A percentile compares a stretch with the other conserved stretches of the same genome.
These are phyloP conservation scores for Chaetoderma sp. DNA, from an alignment of 2,888 invertebrate species.

Conservation along the genomic window DNA sequence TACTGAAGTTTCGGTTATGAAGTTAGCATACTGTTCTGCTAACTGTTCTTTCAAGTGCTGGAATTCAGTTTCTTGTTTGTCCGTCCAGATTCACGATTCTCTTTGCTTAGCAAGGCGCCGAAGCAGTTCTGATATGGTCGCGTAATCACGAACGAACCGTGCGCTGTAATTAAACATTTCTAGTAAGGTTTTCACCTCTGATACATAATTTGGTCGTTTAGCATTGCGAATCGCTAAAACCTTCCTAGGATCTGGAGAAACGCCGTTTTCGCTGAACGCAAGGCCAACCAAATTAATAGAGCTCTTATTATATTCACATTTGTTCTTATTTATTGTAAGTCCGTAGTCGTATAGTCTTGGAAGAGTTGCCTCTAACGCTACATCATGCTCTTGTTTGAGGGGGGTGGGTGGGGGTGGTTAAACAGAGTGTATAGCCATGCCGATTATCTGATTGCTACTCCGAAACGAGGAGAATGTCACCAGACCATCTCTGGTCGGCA, in stretches of 20 bases:
- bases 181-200: slow-evolving; percentile 39
- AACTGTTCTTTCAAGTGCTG: slow-evolving; percentile 24
- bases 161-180: slow-evolving; percentile 43
- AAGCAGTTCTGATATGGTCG: slow-evolving; percentile 39
- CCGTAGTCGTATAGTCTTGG: not conserved
- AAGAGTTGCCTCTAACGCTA: too few species aligned
- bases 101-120: slow-evolving; percentile 37
- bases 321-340: not conserved
- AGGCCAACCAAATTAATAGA: too few species aligned
- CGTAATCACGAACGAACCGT: slow-evolving; percentile 40
- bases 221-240: slow-evolving; percentile 36
- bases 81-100: slow-evolving; percentile 34
- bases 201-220: slow-evolving; percentile 30
- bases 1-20: slow-evolving; percentile 16
- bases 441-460: too few species aligned
- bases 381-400: too few species aligned
- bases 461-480: too few species aligned
- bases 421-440: too few species aligned
- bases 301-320: not conserved
- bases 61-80: slow-evolving; percentile 33
- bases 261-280: slow-evolving; percentile 15
- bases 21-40: slow-evolving; percentile 33
- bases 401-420: too few species aligned
- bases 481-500: too few species aligned
- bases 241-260: slow-evolving; percentile 36